phyloP scores from a whole-genome alignment of 2,888 invertebrate genomes.

The Chromoteleia sp. region DNA sequence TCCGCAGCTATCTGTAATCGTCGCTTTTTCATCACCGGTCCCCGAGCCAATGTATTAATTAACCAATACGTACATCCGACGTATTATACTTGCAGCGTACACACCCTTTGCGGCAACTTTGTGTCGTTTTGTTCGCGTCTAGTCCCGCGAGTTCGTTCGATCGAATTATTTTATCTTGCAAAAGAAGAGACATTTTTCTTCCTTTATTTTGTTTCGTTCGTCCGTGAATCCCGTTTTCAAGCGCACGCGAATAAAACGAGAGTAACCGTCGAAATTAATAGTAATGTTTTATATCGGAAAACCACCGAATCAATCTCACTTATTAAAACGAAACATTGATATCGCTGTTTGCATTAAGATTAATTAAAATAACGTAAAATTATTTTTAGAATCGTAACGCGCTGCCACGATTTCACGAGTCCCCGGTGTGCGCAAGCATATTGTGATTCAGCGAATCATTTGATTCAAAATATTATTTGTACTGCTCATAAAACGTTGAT shows the following conservation, averaged over 20 bases:
- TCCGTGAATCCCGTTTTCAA: constrained; percentile 1
- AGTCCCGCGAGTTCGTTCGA: constrained; percentile 2
- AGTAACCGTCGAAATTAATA: constrained; percentile 12
- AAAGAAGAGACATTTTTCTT: constrained; percentile 3
- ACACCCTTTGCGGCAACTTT: not conserved
- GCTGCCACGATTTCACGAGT: not conserved
- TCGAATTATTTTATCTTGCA: constrained; percentile 7
- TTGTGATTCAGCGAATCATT: constrained; percentile 13
- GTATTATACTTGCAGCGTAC: constrained; percentile 2
- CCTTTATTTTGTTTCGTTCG: not conserved
- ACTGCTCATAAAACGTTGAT: too few relatives aligned
- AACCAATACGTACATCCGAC: constrained; percentile 33
- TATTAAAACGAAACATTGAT: constrained; percentile 24
- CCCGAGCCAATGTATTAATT: constrained; percentile 45
- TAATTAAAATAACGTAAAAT: constrained; percentile 29
- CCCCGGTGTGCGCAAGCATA: constrained; percentile 6
- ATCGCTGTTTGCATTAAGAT: constrained; percentile 31
- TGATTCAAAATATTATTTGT: too few relatives aligned
- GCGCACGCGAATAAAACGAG: constrained; percentile 14
- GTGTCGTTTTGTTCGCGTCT: not conserved
- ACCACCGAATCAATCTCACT: constrained; percentile 13
- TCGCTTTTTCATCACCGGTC: constrained; percentile 31
- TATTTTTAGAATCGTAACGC: not conserved
- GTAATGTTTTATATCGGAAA: constrained; percentile 28
- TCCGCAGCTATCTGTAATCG: constrained; percentile 40